Conservation (phyloP, 2,113 vertebrate species). For the Cichladusa arquata region DNA sequence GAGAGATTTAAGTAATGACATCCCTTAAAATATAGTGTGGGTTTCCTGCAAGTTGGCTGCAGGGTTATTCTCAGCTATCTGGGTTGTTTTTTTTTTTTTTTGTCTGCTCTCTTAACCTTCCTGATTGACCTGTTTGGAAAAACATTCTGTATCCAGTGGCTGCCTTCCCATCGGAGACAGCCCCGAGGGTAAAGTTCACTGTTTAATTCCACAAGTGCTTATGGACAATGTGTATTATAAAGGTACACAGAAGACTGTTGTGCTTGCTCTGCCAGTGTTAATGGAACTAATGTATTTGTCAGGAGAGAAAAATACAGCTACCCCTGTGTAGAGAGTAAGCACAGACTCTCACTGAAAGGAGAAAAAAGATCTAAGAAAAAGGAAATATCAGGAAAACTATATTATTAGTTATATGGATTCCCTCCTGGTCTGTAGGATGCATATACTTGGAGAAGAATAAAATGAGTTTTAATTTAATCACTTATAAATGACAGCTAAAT, state of each 20-base stretch:
- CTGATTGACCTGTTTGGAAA: slow-evolving; percentile 30
- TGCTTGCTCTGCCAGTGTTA: slow-evolving; percentile 9
- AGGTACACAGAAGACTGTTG: background rate
- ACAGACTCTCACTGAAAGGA: background rate
- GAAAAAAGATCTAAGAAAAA: background rate
- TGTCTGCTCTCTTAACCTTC: slow-evolving; percentile 26
- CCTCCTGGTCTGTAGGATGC: background rate
- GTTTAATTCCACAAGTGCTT: slow-evolving; percentile 13
- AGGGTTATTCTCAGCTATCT: background rate
- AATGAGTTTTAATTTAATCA: background rate
- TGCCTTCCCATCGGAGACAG: background rate
- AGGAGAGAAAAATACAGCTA: background rate
- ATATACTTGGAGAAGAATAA: background rate
- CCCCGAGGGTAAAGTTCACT: background rate
- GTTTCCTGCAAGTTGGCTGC: background rate
- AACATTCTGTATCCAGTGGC: background rate
- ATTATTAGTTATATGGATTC: background rate
- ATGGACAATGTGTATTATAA: background rate
- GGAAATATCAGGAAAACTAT: background rate
- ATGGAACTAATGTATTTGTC: background rate
- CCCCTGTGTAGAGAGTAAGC: background rate
- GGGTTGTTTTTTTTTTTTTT: background rate
- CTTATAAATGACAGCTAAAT: background rate
- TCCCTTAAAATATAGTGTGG: background rate
- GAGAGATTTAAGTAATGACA: background rate